Conservation (phyloP, 2,888 invertebrate genomes). For the Alitta virens region DNA sequence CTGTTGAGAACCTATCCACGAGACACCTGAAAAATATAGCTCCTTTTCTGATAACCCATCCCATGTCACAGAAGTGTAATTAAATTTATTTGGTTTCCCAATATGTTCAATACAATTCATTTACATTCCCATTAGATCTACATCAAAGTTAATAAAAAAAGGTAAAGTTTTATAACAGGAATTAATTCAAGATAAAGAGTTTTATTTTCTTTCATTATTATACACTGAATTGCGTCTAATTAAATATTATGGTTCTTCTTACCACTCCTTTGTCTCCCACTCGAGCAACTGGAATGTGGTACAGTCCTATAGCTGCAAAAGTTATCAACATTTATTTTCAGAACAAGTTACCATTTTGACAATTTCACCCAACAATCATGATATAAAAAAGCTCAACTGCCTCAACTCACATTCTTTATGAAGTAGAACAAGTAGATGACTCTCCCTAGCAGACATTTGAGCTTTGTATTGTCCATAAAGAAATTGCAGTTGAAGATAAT, state of each 20-base stretch:
- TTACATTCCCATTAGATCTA: neutral
- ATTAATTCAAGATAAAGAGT: no score
- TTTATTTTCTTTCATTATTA: no score
- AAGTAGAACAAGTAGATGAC: constrained; percentile 45
- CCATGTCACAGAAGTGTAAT: no score
- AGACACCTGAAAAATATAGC: no score
- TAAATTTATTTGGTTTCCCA: no score
- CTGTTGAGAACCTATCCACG: no score
- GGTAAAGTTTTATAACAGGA: no score
- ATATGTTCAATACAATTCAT: no score
- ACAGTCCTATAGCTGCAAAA: constrained; percentile 49
- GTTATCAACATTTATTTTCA: neutral
- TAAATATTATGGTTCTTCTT: no score
- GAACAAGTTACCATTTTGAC: neutral
- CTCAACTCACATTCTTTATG: constrained; percentile 51
- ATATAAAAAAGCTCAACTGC: no score
- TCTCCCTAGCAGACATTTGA: constrained; percentile 35
- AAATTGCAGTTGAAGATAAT: constrained; percentile 49
- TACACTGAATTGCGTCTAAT: no score
- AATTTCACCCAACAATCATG: neutral
- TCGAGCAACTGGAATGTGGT: constrained; percentile 43
- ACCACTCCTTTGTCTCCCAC: constrained; percentile 46
- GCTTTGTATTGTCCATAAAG: constrained; percentile 34
- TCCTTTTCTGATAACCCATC: no score
- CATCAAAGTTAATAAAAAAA: neutral